phyloP scores from a whole-genome alignment of 2,888 invertebrate species.

The Mythimna pallens region DNA sequence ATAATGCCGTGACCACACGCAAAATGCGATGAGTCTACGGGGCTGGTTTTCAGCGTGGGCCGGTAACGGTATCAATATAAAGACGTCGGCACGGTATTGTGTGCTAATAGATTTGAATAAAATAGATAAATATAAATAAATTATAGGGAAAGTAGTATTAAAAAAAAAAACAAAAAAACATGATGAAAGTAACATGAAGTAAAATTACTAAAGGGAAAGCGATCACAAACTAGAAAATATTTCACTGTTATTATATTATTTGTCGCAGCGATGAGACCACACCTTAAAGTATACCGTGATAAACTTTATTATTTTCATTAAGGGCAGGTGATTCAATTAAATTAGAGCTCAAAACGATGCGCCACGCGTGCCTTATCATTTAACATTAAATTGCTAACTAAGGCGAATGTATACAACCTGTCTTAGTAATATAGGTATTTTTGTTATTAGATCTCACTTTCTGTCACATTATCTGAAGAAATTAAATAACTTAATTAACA shows the following conservation, averaged over 20 bases:
- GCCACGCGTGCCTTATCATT: constrained; percentile 76
- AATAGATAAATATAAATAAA: too few species aligned
- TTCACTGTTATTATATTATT: not conserved
- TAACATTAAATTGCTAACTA: constrained; percentile 63
- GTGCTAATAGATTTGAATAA: too few species aligned
- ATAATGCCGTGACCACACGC: too few species aligned
- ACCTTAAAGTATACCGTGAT: constrained; percentile 61
- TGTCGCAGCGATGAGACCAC: constrained; percentile 14
- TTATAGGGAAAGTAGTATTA: too few species aligned
- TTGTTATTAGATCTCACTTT: constrained; percentile 19
- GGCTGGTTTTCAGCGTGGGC: too few species aligned
- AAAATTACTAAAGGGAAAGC: not conserved
- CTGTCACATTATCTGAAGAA: constrained; percentile 13
- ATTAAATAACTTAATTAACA: constrained; percentile 34
- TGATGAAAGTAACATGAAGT: not conserved
- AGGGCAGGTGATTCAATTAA: constrained; percentile 72
- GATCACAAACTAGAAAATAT: not conserved
- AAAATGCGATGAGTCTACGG: too few species aligned
- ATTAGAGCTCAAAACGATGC: constrained; percentile 72
- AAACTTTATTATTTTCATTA: constrained; percentile 80
- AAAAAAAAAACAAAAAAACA: too few species aligned
- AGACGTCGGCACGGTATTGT: too few species aligned
- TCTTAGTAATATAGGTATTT: constrained; percentile 29
- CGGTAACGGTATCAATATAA: too few species aligned
- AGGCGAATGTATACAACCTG: constrained; percentile 43